phyloP scores from a whole-genome alignment of 2,888 invertebrate species.

The Tiliacea citrago region DNA sequence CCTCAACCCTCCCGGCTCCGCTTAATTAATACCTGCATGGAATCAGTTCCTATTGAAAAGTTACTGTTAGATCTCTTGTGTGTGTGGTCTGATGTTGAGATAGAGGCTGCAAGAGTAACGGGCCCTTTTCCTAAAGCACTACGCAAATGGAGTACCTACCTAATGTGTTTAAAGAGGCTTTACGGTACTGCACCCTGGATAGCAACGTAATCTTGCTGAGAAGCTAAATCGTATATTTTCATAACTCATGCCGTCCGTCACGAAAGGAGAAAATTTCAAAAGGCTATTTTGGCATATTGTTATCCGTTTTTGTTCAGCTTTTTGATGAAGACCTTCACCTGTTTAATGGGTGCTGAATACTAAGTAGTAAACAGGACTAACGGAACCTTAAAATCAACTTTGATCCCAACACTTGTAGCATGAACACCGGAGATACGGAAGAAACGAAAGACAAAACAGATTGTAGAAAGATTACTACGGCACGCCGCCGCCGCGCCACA shows the following conservation, averaged over 20 bases:
- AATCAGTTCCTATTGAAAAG: conserved; percentile 56
- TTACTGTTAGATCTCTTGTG: conserved; percentile 46
- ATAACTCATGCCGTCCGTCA: neutral
- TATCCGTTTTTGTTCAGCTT: neutral
- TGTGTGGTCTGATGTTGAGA: conserved; percentile 49
- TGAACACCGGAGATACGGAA: too few relatives aligned
- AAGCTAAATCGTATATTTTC: neutral
- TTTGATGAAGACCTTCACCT: neutral
- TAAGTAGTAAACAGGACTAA: neutral
- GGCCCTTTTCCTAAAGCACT: too few relatives aligned
- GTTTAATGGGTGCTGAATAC: neutral
- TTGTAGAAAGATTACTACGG: too few relatives aligned
- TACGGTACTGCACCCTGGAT: neutral
- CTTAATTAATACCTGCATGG: conserved; percentile 59
- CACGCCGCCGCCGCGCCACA: too few relatives aligned
- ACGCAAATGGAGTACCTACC: neutral
- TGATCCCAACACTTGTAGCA: too few relatives aligned
- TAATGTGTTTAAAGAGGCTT: neutral
- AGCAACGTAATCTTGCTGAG: neutral
- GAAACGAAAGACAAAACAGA: too few relatives aligned
- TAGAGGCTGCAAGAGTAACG: conserved; percentile 18
- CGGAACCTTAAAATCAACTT: too few relatives aligned
- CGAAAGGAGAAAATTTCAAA: neutral
- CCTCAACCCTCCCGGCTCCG: conserved; percentile 21
- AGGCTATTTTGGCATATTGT: neutral